phyloP scores from a whole-genome alignment of 92 coral and sea anemone species.

The Heteractis magnifica region DNA sequence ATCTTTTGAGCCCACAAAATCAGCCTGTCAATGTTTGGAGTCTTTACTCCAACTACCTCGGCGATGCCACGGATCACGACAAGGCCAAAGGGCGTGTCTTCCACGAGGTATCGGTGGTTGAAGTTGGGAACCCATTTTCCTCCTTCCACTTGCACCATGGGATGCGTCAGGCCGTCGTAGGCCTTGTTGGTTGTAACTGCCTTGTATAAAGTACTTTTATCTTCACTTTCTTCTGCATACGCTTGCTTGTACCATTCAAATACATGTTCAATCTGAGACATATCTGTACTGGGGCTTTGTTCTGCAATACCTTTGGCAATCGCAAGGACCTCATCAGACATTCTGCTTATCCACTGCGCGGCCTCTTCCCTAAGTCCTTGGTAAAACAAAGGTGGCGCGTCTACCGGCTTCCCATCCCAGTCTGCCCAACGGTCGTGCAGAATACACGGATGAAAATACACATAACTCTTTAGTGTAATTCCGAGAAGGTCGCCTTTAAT shows the following conservation, averaged over 20 bases:
- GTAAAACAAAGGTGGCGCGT: conserved; percentile 60
- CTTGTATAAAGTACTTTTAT: conserved; percentile 27
- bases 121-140: conserved; percentile 54
- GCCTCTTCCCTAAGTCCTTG: conserved; percentile 49
- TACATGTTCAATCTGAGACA: conserved; percentile 36
- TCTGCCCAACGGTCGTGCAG: conserved; percentile 61
- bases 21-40: conserved; percentile 55
- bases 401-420: conserved; percentile 69
- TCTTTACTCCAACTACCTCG: conserved; percentile 45
- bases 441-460: conserved; percentile 59
- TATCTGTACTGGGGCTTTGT: conserved; percentile 34
- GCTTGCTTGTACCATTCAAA: conserved; percentile 9
- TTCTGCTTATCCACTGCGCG: conserved; percentile 44
- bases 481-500: conserved; percentile 56
- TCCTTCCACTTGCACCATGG: conserved; percentile 33
- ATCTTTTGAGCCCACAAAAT: conserved; percentile 42
- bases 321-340: conserved; percentile 50
- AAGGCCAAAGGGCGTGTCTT: conserved; percentile 55
- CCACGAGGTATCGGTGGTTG: conserved; percentile 41
- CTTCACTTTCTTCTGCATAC: conserved; percentile 27
- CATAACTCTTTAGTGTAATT: conserved; percentile 59
- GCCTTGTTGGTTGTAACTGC: conserved; percentile 43
- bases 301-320: conserved; percentile 26
- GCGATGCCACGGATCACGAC: conserved; percentile 47
- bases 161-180: conserved; percentile 51